Evolutionary conservation across 2,113 vertebrate species (phyloP), one percentile per base, ranked within the genome.

Genomic region (Athene noctua): DNA sequence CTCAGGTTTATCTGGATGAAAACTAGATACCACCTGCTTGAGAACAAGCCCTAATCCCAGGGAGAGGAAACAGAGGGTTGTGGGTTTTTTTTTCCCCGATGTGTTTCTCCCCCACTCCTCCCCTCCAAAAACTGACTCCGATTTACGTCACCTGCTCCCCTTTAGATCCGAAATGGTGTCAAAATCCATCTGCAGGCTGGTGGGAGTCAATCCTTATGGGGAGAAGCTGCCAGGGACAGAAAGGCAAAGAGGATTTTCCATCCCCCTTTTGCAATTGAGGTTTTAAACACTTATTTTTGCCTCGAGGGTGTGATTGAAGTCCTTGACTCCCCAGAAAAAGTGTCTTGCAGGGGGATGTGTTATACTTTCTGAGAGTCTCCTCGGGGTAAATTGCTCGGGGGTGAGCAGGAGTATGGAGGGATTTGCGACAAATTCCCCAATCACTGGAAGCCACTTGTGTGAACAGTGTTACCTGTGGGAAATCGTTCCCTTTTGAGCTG

Each of bases 61-160:
- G 1, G 6, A 66, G 21, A 63, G 23, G 42, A 67, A 42, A 22
- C 2, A 5, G 13, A 26, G 66, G 3, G 21, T 1, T 57, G 84
- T 13, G n/a, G 5, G 4, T 0, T 1, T 11, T 5, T n/a, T 49
- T 80, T 3, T 6, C 21, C 38, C 38, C n/a, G 2, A 0, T 0
- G 29, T 8, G 42, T n/a, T 52, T 75, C 77, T 58, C 27, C 57
- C 23, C 16, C 15, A 0, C 46, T 89, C 42, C 29, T 89, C 62
- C 42, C 21, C 30, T 80, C 51, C 72, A 29, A 44, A 83, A 62
- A 12, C 44, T 26, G 10, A 8, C 3, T 66, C 27, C 1, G 0
- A 11, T 81, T 92, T 52, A 20, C 6, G 7, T 63, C 91, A 87
- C 78, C 81, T 55, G 85, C 88, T 93, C 77, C 78, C 58, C 81